Percentiles rank a stretch among this genome's conserved stretches.
Conservation (phyloP, 2,797 vertebrate species). For the Moxostoma hubbsi region DNA sequence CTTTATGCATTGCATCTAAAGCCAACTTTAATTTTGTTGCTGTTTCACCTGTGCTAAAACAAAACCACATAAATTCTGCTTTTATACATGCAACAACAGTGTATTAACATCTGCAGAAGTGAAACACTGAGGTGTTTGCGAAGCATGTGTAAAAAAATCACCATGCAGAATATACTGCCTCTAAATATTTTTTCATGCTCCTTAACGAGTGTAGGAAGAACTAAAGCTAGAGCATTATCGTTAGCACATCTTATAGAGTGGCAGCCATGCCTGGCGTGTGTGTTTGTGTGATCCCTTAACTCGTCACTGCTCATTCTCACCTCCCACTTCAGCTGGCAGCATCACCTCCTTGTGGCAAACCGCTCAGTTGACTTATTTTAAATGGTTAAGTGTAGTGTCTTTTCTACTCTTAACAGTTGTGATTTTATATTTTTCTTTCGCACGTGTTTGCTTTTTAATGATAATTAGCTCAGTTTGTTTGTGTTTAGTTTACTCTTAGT, state of each 20-base stretch:
- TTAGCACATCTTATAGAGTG: constrained; percentile 55
- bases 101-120: constrained; percentile 2
- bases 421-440: background rate
- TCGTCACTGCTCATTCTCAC: constrained; percentile 69
- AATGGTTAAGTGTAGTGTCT: constrained; percentile 14
- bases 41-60: constrained; percentile 1
- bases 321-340: constrained; percentile 72
- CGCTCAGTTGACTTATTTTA: constrained; percentile 62
- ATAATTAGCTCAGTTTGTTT: background rate
- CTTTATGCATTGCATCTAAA: constrained; percentile 9
- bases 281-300: constrained; percentile 62
- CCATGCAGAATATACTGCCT: background rate
- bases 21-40: background rate
- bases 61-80: constrained; percentile 8
- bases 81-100: constrained; percentile 26
- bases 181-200: constrained; percentile 5
- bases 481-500: constrained; percentile 57
- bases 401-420: background rate
- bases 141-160: background rate
- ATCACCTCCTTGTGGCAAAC: constrained; percentile 59
- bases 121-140: constrained; percentile 34
- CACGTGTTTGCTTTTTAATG: background rate
- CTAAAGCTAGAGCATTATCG: constrained; percentile 9
- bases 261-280: constrained; percentile 15
- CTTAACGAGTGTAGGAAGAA: constrained; percentile 24